Base-by-base conservation (phyloP, 2,888 invertebrate species). In the Hyles lineata region DNA sequence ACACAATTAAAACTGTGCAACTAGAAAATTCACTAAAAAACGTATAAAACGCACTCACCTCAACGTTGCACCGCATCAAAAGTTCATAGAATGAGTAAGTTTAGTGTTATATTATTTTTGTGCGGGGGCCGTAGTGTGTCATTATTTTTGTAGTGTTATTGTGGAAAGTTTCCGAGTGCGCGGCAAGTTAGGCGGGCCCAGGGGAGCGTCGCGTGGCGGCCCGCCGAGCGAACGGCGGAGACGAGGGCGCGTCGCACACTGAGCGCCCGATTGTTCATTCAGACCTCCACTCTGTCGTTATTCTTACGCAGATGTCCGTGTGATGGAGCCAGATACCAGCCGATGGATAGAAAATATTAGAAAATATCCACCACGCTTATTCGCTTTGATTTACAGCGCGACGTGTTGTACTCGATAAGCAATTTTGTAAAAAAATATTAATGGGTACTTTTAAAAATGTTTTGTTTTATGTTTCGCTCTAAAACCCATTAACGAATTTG, bases 291-390 rank as follows among this genome's bases (percentile, higher is more conserved):
- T 87, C 88, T 81, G 87, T 83, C 90, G 91, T 93, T 90, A 92
- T 92, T 93, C 93, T 93, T 91, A 92, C 93, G 90, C 92, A 93
- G 92, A 92, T 93, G 92, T 87, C 88, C 85, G 81, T 85, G 82
- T 89, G 86, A 90, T 87, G 84, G 83, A 86, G 83, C 78, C 85
- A 84, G 87, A 88, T 89, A 89, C 86, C 82, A 85, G 81, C 79
- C 82, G 78, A 83, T 77, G 78, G 76, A 76, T 71, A 21, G 52
- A 72, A 67, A 67, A 70, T 55, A 32, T 70, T n/a, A 35, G n/a
- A 21, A 43, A 69, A 69, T 52, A 69, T 52, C 19, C 25, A 21
- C 17, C 17, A 8, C 15, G 69, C 15, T 58, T 58, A 32, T 70
- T 58, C 32, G 70, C 32, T n/a, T 2, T n/a, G 19, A 72, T 67